Percentiles rank a stretch among this genome's conserved stretches.
phyloP scores from a whole-genome alignment of 2,888 invertebrate species.

The Eupithecia subfuscata region DNA sequence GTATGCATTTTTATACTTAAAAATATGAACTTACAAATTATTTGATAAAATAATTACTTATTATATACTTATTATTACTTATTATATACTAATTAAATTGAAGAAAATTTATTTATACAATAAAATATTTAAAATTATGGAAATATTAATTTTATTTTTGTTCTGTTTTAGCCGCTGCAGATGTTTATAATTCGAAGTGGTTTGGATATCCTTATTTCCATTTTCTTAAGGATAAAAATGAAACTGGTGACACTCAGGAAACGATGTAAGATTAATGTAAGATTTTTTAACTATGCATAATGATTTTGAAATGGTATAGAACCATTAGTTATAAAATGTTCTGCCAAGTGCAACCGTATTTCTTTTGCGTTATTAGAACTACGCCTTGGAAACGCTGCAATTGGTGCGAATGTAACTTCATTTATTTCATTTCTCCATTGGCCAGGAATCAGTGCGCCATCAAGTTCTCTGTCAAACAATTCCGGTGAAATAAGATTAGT shows the following conservation, averaged over 20 bases:
- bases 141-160: constrained; percentile 28
- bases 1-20: too few species aligned
- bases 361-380: constrained; percentile 37
- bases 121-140: constrained; percentile 22
- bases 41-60: constrained; percentile 14
- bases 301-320: constrained; percentile 41
- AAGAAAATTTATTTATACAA: constrained; percentile 12
- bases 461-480: constrained; percentile 42
- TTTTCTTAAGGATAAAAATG: constrained; percentile 35
- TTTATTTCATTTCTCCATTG: constrained; percentile 36
- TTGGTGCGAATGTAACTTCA: constrained; percentile 26
- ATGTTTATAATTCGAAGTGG: constrained; percentile 37
- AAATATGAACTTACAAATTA: too few species aligned
- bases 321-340: constrained; percentile 42
- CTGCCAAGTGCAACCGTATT: constrained; percentile 43
- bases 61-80: too few species aligned
- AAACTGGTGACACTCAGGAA: constrained; percentile 36
- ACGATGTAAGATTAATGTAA: constrained; percentile 38
- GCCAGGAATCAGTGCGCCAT: constrained; percentile 41
- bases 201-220: constrained; percentile 36
- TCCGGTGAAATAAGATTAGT: constrained; percentile 38
- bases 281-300: constrained; percentile 30
- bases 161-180: constrained; percentile 25
- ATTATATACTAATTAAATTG: too few species aligned
- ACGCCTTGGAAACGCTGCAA: constrained; percentile 37